A percentile compares a stretch with the other conserved stretches of the same genome.
These are phyloP conservation scores for Sinopyrophorus schimmeli DNA, from an alignment of 2,888 invertebrate genomes.

Conservation along the genomic window DNA sequence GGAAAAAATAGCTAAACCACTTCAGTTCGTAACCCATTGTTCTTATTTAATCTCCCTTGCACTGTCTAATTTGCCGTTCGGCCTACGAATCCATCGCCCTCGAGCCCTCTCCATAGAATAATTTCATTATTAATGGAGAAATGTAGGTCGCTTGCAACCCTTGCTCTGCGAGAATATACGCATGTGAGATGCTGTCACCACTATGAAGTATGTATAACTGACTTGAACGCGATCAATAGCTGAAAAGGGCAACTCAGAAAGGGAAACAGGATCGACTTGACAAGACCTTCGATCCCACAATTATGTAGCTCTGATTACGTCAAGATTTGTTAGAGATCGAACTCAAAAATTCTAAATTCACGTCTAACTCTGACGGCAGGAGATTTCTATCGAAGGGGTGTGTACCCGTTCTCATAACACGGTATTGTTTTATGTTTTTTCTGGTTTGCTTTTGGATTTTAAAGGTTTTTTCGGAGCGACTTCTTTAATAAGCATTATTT, in stretches of 20 bases:
- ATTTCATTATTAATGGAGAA: slow-evolving; percentile 19
- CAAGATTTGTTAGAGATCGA: not conserved
- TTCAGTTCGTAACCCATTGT: not conserved
- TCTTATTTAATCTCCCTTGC: not conserved
- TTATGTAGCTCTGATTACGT: slow-evolving; percentile 8
- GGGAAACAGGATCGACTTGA: slow-evolving; percentile 23
- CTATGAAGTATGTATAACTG: slow-evolving; percentile 24
- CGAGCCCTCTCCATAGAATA: slow-evolving; percentile 7
- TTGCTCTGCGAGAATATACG: slow-evolving; percentile 19
- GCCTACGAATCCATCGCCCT: slow-evolving; percentile 5
- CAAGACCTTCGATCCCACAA: slow-evolving; percentile 15
- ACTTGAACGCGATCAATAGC: slow-evolving; percentile 24
- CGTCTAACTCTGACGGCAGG: too few relatives aligned
- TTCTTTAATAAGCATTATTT: too few relatives aligned
- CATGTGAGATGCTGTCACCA: slow-evolving; percentile 25
- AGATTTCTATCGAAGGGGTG: too few relatives aligned
- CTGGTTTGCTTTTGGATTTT: too few relatives aligned
- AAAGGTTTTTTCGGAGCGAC: too few relatives aligned
- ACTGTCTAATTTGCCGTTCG: slow-evolving; percentile 1
- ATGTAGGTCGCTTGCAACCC: slow-evolving; percentile 25
- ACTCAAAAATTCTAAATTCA: not conserved
- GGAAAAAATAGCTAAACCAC: not conserved
- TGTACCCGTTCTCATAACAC: too few relatives aligned
- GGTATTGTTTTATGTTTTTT: too few relatives aligned
- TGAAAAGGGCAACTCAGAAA: slow-evolving; percentile 22